These are phyloP conservation scores for Schizaphis graminum DNA, from an alignment of 2,888 invertebrate genomes.

Conservation along the genomic window DNA sequence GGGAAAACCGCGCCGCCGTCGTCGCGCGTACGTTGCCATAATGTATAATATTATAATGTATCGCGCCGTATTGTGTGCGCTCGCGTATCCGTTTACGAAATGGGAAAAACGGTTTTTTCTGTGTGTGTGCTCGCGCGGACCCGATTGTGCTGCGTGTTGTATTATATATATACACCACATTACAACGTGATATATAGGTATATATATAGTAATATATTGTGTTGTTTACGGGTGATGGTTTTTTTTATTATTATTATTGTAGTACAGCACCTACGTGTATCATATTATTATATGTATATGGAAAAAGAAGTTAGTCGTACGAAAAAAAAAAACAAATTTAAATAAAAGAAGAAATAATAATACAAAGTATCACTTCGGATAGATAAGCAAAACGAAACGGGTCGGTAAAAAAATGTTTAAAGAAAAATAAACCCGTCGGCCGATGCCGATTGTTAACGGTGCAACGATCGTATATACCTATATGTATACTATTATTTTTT, in stretches of 20 bases:
- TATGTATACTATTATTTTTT: conserved; percentile 17
- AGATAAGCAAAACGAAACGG: conserved; percentile 39
- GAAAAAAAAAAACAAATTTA: background rate
- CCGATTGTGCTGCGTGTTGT: background rate
- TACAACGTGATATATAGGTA: background rate
- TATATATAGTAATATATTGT: no score
- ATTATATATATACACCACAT: no score
- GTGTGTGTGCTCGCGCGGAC: background rate
- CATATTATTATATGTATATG: background rate
- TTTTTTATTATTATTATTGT: background rate
- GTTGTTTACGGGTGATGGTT: background rate
- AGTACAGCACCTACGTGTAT: background rate
- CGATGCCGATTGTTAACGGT: conserved; percentile 54
- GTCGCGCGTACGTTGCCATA: background rate
- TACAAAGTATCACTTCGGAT: conserved; percentile 28
- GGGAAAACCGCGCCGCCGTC: conserved; percentile 51
- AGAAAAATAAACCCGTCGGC: conserved; percentile 1
- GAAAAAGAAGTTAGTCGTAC: background rate
- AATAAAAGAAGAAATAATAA: conserved; percentile 27
- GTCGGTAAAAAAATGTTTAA: conserved; percentile 4
- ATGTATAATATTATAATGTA: background rate
- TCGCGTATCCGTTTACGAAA: background rate
- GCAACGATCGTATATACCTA: background rate
- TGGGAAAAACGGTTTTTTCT: conserved; percentile 51
- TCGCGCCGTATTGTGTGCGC: background rate